A percentile compares a stretch with the other conserved stretches of the same genome.
Evolutionary conservation across 92 coral and sea anemone species (phyloP).

Genomic region (Hydrozoanthus gracilis): DNA sequence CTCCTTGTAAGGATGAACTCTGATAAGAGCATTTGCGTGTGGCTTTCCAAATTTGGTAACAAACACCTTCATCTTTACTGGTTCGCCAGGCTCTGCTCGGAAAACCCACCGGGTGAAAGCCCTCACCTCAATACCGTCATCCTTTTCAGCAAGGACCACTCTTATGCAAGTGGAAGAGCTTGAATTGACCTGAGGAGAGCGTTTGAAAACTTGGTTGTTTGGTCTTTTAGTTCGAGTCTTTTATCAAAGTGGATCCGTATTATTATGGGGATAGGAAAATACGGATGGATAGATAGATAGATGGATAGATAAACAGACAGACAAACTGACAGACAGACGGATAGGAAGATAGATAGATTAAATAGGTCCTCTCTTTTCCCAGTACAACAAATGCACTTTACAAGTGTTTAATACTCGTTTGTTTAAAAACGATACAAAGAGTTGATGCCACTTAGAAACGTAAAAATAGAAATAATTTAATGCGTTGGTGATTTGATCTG

Average conservation of each 20-base stretch:
- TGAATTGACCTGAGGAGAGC: neutral
- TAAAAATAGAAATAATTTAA: neutral
- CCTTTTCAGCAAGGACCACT: conserved; percentile 67
- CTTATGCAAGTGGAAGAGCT: conserved; percentile 45
- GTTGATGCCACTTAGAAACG: neutral
- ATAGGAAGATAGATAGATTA: too few species aligned
- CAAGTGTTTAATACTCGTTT: neutral
- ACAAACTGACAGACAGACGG: too few species aligned
- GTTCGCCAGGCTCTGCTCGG: conserved; percentile 66
- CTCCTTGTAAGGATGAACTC: conserved; percentile 8
- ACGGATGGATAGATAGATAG: too few species aligned
- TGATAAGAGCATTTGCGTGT: conserved; percentile 42
- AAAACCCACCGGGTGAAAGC: conserved; percentile 65
- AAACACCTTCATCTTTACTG: conserved; percentile 50
- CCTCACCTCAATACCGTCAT: conserved; percentile 71
- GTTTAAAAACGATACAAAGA: neutral
- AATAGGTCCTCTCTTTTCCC: neutral
- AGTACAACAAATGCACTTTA: neutral
- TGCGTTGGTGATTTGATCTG: neutral
- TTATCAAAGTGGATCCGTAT: neutral
- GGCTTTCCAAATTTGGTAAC: conserved; percentile 76
- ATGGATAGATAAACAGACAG: too few species aligned
- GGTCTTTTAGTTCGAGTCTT: neutral
- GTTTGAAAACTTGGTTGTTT: neutral
- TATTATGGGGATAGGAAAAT: neutral